phyloP scores from a whole-genome alignment of 2,797 vertebrate genomes.

The Lagorchestes hirsutus region DNA sequence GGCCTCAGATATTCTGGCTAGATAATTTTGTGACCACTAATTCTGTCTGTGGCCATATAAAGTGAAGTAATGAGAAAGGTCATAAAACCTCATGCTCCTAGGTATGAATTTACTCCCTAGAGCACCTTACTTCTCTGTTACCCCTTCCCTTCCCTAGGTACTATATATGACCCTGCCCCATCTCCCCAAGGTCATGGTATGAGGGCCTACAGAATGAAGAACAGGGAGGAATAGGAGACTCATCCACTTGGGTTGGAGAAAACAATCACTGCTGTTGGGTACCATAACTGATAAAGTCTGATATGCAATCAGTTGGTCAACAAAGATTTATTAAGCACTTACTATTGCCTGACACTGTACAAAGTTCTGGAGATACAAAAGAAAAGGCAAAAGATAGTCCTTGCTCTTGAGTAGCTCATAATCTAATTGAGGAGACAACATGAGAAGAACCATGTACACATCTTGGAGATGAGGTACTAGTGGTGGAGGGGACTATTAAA shows the following conservation, averaged over 20 bases:
- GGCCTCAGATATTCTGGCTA: constrained; percentile 36
- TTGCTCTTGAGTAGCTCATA: background rate
- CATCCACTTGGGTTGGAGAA: background rate
- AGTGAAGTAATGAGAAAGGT: constrained; percentile 63
- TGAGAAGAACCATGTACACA: background rate
- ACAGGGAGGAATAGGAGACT: background rate
- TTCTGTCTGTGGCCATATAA: constrained; percentile 62
- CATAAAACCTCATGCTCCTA: constrained; percentile 47
- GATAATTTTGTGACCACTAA: constrained; percentile 73
- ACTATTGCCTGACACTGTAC: background rate
- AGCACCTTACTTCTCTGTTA: background rate
- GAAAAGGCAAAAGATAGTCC: background rate
- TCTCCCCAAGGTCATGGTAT: background rate
- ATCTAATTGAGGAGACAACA: background rate
- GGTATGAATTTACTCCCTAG: background rate
- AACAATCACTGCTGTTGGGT: background rate
- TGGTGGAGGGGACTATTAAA: background rate
- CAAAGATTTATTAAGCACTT: background rate
- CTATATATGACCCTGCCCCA: background rate
- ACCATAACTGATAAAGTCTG: background rate
- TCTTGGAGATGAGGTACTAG: background rate
- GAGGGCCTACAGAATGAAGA: constrained; percentile 1
- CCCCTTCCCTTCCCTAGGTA: constrained; percentile 1
- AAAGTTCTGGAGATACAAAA: background rate
- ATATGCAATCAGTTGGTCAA: background rate